Evolutionary conservation across 2,113 vertebrate genomes (phyloP).

Genomic region (Cygnus atratus): DNA sequence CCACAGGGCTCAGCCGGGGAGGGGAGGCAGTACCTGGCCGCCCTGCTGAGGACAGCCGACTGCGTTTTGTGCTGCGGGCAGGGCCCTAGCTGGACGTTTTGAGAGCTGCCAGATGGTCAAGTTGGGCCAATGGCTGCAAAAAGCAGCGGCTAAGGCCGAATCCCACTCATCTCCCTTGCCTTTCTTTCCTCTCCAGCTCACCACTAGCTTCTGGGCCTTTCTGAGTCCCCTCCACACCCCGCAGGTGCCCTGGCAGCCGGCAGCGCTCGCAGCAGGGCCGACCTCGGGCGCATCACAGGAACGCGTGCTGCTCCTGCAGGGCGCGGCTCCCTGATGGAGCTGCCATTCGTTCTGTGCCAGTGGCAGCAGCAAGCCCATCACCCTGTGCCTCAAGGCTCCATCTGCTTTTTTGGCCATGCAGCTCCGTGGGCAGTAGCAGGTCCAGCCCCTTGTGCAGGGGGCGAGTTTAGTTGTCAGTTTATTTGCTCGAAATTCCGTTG

Average conservation of each 20-base stretch:
- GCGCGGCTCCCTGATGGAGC: background rate
- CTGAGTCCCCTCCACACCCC: rapidly evolving
- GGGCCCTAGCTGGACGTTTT: background rate
- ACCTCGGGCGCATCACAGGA: background rate
- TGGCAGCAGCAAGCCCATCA: rapidly evolving
- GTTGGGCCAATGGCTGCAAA: background rate
- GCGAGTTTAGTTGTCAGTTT: background rate
- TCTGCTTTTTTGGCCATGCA: background rate
- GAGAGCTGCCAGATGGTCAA: background rate
- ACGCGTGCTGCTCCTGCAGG: rapidly evolving
- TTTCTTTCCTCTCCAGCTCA: background rate
- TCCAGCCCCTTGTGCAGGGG: background rate
- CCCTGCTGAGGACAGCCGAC: background rate
- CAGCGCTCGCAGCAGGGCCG: rapidly evolving
- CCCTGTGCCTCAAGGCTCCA: background rate
- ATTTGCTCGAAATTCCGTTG: background rate
- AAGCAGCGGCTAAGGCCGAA: background rate
- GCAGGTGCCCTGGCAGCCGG: rapidly evolving
- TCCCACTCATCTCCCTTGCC: background rate
- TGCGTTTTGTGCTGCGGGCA: rapidly evolving
- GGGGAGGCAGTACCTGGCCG: background rate
- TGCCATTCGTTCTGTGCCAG: rapidly evolving
- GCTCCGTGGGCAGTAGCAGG: background rate
- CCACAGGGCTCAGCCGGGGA: rapidly evolving
- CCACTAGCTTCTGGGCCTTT: rapidly evolving